Evolutionary conservation across 2,888 invertebrate species (phyloP).

Genomic region (Rosalia funebris): DNA sequence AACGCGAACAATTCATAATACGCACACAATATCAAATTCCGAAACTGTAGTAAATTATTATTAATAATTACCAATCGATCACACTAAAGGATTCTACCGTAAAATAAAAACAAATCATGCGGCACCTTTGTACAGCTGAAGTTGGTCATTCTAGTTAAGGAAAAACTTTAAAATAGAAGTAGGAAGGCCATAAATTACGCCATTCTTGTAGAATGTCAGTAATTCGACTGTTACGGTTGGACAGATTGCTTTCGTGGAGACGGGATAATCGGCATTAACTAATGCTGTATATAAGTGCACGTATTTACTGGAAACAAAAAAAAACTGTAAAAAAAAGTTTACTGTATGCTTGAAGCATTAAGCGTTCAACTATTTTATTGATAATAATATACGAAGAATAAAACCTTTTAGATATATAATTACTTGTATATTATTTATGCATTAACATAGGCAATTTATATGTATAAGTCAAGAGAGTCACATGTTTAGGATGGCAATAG

Average conservation of each 20-base stretch:
- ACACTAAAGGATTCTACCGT: slow-evolving; percentile 35
- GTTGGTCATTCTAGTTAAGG: slow-evolving; percentile 31
- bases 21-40: too few species aligned
- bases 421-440: too few species aligned
- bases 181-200: slow-evolving; percentile 46
- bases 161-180: slow-evolving; percentile 34
- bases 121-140: slow-evolving; percentile 46
- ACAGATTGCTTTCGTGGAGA: slow-evolving; percentile 41
- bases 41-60: slow-evolving; percentile 31
- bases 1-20: too few species aligned
- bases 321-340: too few species aligned
- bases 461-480: too few species aligned
- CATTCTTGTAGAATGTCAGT: slow-evolving; percentile 47
- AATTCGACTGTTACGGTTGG: slow-evolving; percentile 46
- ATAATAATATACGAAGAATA: too few species aligned
- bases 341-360: too few species aligned
- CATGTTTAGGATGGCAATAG: too few species aligned
- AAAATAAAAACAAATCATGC: slow-evolving; percentile 39
- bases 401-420: too few species aligned
- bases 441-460: too few species aligned
- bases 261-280: slow-evolving; percentile 21
- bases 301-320: slow-evolving; percentile 8
- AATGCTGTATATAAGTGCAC: background rate
- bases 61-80: slow-evolving; percentile 40
- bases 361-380: too few species aligned